A percentile compares a stretch with the other conserved stretches of the same genome.
These are phyloP conservation scores for Chiloscyllium punctatum DNA, from an alignment of 2,797 vertebrate genomes.

Conservation along the genomic window DNA sequence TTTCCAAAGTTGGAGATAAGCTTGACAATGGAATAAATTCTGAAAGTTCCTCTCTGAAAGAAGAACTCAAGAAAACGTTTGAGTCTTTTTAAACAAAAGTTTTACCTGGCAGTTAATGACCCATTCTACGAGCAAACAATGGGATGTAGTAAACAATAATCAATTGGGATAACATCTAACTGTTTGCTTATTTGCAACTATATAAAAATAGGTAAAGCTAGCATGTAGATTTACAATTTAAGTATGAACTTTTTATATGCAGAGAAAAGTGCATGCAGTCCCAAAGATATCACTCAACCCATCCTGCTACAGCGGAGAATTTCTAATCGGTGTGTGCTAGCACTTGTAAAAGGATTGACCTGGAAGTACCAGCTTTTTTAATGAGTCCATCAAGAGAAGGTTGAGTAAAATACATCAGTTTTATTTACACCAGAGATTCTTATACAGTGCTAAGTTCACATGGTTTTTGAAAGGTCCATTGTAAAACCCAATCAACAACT, in stretches of 20 bases:
- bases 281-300: background rate
- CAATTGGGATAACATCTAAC: background rate
- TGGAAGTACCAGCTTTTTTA: background rate
- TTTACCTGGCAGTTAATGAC: background rate
- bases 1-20: background rate
- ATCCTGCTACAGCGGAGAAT: background rate
- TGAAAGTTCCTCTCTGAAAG: background rate
- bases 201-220: background rate
- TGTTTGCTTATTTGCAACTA: background rate
- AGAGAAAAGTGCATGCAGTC: background rate
- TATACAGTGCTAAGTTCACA: background rate
- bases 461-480: background rate
- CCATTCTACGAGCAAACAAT: background rate
- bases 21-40: background rate
- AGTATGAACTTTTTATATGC: background rate
- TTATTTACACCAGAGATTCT: background rate
- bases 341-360: background rate
- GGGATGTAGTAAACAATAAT: background rate
- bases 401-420: background rate
- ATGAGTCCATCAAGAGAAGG: background rate
- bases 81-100: background rate
- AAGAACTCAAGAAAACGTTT: background rate
- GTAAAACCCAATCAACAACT: background rate
- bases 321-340: conserved; percentile 8
- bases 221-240: background rate